Conservation (phyloP, 2,888 invertebrate genomes). For the Drosophila borealis region DNA sequence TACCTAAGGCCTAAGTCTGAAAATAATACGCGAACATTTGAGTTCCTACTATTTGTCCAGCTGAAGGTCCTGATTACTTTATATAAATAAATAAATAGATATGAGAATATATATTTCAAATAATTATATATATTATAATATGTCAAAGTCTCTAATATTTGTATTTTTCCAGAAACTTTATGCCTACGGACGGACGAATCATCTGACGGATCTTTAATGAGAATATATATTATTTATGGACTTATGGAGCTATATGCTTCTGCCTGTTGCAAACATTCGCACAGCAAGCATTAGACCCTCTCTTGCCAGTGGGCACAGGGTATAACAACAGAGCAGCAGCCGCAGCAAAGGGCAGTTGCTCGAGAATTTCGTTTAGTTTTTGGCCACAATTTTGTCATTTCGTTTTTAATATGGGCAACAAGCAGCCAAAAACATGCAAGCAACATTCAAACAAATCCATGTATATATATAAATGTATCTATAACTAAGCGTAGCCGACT, state of each 20-base stretch:
- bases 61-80: no score
- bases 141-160: no score
- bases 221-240: not conserved
- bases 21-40: no score
- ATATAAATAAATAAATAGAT: no score
- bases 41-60: no score
- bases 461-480: conserved; percentile 3
- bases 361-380: conserved; percentile 26
- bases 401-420: conserved; percentile 48
- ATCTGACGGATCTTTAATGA: no score
- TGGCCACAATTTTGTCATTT: conserved; percentile 41
- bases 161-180: no score
- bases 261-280: not conserved
- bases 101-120: no score
- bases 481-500: conserved; percentile 20
- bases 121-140: no score
- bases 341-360: conserved; percentile 62
- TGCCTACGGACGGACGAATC: no score
- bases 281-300: not conserved
- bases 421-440: conserved; percentile 1
- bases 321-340: conserved; percentile 7
- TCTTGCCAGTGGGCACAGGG: not conserved
- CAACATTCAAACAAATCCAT: not conserved
- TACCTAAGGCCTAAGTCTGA: no score
- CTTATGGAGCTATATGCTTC: not conserved